phyloP scores from a whole-genome alignment of 2,888 invertebrate genomes.

The Salticus scenicus region DNA sequence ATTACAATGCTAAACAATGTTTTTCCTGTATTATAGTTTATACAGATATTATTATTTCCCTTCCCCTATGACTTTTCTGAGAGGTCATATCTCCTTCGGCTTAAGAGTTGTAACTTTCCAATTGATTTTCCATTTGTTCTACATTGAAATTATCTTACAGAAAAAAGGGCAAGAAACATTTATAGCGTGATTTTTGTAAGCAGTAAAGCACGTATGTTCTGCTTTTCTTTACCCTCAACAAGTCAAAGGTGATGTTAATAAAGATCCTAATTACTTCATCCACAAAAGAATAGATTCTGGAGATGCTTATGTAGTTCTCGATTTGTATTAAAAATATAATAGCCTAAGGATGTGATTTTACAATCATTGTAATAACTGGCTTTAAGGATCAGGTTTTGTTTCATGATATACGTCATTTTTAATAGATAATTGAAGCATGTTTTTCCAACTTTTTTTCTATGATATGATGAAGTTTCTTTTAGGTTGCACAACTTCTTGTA shows the following conservation, averaged over 20 bases:
- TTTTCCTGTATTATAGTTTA: background rate
- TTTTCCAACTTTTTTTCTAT: background rate
- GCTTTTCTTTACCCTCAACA: slow-evolving; percentile 23
- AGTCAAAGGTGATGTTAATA: slow-evolving; percentile 59
- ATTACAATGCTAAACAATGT: background rate
- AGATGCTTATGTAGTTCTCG: slow-evolving; percentile 38
- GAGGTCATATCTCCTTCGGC: slow-evolving; percentile 5
- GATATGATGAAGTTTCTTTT: background rate
- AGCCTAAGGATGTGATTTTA: slow-evolving; percentile 38
- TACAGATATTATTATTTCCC: too few relatives aligned
- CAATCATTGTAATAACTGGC: slow-evolving; percentile 34
- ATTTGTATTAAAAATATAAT: slow-evolving; percentile 47
- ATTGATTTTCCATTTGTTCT: slow-evolving; percentile 59
- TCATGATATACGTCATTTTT: background rate
- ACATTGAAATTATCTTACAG: slow-evolving; percentile 30
- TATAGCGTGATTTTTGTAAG: slow-evolving; percentile 36
- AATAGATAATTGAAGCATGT: background rate
- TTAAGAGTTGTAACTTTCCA: slow-evolving; percentile 4
- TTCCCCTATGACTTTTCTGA: background rate
- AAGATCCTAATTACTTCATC: slow-evolving; percentile 65
- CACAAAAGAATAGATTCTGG: slow-evolving; percentile 45
- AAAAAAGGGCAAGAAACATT: background rate
- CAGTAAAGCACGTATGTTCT: slow-evolving; percentile 41
- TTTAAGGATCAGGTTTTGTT: slow-evolving; percentile 13
- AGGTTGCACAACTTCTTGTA: background rate